phyloP scores from a whole-genome alignment of 2,888 invertebrate species.

The Nephrotoma appendiculata region DNA sequence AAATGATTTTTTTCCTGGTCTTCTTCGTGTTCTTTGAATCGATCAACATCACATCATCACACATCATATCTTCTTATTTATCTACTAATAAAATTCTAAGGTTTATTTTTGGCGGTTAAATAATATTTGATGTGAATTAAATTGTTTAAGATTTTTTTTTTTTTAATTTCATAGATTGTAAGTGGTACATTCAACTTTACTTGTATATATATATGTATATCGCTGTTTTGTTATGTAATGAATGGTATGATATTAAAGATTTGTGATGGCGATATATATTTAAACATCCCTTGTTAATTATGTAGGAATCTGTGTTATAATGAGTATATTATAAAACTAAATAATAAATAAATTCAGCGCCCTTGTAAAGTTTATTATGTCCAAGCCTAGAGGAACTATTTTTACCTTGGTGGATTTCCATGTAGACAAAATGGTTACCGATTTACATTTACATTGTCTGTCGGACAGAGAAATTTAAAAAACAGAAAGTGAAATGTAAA shows the following conservation, averaged over 20 bases:
- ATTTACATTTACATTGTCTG: too few relatives aligned
- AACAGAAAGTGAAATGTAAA: too few relatives aligned
- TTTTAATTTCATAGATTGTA: background rate
- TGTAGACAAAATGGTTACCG: too few relatives aligned
- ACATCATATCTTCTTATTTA: background rate
- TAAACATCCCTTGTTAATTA: background rate
- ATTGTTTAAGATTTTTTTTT: background rate
- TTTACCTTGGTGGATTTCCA: too few relatives aligned
- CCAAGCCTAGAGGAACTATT: too few relatives aligned
- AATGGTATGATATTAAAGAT: background rate
- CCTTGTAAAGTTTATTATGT: background rate
- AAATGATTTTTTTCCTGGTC: background rate
- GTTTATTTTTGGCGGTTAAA: background rate
- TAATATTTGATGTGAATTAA: background rate
- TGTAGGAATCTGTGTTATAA: background rate
- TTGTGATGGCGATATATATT: background rate
- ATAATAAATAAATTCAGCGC: background rate
- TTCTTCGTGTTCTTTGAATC: background rate
- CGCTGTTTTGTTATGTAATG: background rate
- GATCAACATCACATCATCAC: background rate
- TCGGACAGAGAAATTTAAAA: too few relatives aligned
- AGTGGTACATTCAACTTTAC: background rate
- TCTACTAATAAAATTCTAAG: background rate
- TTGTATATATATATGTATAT: background rate
- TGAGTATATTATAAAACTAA: background rate